These are phyloP conservation scores for Poecilobothrus nobilitatus DNA, from an alignment of 2,888 invertebrate species.

Conservation along the genomic window DNA sequence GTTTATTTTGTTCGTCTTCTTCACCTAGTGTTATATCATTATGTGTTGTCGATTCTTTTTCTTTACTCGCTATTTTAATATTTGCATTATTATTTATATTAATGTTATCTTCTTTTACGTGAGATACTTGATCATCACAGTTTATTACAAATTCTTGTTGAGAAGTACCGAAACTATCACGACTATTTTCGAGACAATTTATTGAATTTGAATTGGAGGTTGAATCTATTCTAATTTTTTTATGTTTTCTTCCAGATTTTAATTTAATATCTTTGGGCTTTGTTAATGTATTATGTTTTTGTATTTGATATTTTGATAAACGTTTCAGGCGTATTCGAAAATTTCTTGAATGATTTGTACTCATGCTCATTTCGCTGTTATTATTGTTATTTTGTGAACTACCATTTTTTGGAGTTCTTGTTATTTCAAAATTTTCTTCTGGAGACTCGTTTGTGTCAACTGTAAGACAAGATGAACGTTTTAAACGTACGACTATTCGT, in stretches of 20 bases:
- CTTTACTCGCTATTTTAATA: background rate
- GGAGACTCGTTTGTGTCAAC: background rate
- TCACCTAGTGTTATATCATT: background rate
- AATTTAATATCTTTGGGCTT: background rate
- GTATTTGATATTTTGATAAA: background rate
- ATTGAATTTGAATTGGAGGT: background rate
- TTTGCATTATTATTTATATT: background rate
- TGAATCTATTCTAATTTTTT: background rate
- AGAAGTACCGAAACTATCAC: background rate
- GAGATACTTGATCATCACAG: background rate
- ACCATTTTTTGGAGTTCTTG: background rate
- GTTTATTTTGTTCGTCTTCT: background rate
- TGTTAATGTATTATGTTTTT: background rate
- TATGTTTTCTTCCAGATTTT: background rate
- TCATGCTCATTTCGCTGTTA: background rate
- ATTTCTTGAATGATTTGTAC: background rate
- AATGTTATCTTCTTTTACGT: background rate
- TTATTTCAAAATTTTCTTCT: background rate
- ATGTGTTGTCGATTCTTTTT: background rate
- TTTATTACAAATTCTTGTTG: background rate
- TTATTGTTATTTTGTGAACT: background rate
- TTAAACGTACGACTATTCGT: background rate
- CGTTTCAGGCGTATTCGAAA: constrained; percentile 2
- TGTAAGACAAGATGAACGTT: background rate
- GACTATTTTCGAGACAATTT: no score